These are phyloP conservation scores for Lepidurus couesii DNA, from an alignment of 1,140 invertebrate species.

Conservation along the genomic window DNA sequence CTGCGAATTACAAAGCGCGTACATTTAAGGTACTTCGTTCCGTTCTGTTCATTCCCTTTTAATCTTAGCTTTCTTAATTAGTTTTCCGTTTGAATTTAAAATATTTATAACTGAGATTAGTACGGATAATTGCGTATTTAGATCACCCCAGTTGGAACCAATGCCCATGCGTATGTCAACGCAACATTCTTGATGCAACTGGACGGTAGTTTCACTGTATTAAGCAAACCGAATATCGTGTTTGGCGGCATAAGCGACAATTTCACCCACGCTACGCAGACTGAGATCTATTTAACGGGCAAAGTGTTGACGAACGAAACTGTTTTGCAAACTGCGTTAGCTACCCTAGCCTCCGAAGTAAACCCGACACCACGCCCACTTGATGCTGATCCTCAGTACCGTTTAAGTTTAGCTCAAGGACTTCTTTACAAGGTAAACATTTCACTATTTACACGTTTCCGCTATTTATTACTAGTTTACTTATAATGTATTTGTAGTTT, in stretches of 20 bases:
- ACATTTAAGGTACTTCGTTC: slow-evolving; percentile 50
- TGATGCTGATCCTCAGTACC: slow-evolving; percentile 58
- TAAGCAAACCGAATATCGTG: slow-evolving; percentile 1
- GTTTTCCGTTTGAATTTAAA: slow-evolving; percentile 37
- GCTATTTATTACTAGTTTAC: not conserved
- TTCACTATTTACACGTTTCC: not conserved
- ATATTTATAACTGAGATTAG: not conserved
- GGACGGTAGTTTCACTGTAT: not conserved
- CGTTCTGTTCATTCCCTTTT: no score
- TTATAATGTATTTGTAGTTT: slow-evolving; percentile 46
- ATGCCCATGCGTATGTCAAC: not conserved
- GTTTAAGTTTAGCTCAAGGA: slow-evolving; percentile 54
- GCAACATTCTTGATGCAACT: not conserved
- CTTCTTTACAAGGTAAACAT: slow-evolving; percentile 66
- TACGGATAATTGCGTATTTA: not conserved
- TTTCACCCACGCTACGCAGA: slow-evolving; percentile 53
- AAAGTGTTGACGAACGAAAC: slow-evolving; percentile 51
- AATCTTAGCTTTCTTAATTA: no score
- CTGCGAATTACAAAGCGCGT: slow-evolving; percentile 34
- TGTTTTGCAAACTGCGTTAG: slow-evolving; percentile 54
- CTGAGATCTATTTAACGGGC: slow-evolving; percentile 60
- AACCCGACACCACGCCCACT: slow-evolving; percentile 56
- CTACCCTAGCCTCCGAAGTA: slow-evolving; percentile 55
- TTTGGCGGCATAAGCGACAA: slow-evolving; percentile 6
- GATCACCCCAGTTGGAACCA: not conserved